Evolutionary conservation across 2,797 vertebrate genomes (phyloP).

Genomic region (Typhlichthys eigenmanni): DNA sequence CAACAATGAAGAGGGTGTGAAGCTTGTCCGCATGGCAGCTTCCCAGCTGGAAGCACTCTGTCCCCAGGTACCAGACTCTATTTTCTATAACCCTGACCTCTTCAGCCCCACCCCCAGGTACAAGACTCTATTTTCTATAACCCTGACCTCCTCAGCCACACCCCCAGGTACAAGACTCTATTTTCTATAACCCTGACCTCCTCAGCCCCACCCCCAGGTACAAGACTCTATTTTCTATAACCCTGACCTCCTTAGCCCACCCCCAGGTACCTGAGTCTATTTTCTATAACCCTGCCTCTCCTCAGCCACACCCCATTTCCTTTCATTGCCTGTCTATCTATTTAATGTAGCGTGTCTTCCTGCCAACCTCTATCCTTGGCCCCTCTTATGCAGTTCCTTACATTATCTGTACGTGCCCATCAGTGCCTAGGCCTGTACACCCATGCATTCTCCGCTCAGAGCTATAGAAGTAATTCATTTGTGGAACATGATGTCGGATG

Average conservation of each 20-base stretch:
- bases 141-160: not conserved
- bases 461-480: not conserved
- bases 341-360: not conserved
- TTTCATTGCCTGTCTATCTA: not conserved
- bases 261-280: conserved; percentile 85
- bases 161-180: conserved; percentile 85
- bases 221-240: conserved; percentile 9
- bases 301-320: no score
- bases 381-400: not conserved
- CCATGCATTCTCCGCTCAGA: conserved; percentile 2
- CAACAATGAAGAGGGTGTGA: conserved; percentile 98
- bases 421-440: not conserved
- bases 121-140: conserved; percentile 23
- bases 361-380: conserved; percentile 5
- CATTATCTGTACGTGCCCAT: not conserved
- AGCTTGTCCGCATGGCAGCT: conserved; percentile 97
- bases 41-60: conserved; percentile 95
- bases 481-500: not conserved
- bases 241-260: not conserved
- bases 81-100: not conserved
- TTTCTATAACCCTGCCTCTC: not conserved
- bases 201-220: conserved; percentile 85
- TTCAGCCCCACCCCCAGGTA: not conserved
- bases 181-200: conserved; percentile 1
- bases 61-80: conserved; percentile 86